Base-by-base conservation (phyloP, 2,113 vertebrate species). In the Tragelaphus imberbis region DNA sequence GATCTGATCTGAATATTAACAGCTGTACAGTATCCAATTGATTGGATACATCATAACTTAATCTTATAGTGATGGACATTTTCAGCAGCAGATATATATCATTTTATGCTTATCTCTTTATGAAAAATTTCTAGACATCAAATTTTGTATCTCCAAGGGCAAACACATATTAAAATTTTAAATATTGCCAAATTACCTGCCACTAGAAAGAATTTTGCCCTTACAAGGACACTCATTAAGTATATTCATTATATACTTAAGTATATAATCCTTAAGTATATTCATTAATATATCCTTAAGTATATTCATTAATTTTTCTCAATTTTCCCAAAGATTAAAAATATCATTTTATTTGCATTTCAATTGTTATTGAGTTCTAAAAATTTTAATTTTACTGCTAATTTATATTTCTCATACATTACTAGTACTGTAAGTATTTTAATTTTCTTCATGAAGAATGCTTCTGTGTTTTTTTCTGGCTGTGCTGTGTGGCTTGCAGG, bases 41-140 rank as follows among this genome's bases (percentile, higher is more conserved):
- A 40, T 36, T 56, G 7, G 23, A 91, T 53, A 84, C 2, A 88
- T 36, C 8, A 23, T 61, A 86, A 87, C 15, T 87, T 79, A 93
- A 95, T 47, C 27, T n/a, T 49, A 68, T 51, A 63, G 4, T 36
- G 84, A 96, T 19, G 30, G 44, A 55, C n/a, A 59, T 21, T 84
- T 94, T 51, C 49, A 84, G 28, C 19, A 2, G 44, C 71, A 87
- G 23, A 91, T 28, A 47, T 17, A 3, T n/a, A 79, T 53, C 23
- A 77, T 85, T 95, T 80, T 68, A 89, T 7, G 10, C 23, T 85
- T 98, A 99, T 98, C 58, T 99, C 30, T 53, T 59, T 17, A 12
- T 95, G 79, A 82, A 85, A 84, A 89, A 58, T 44, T 79, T 92
- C 65, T 68, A 65, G 77, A 55, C 27, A 44, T 80, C 58, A 87